Evolutionary conservation across 2,113 vertebrate species (phyloP), one percentile per base, ranked within the genome.

Genomic region (Hyla sarda): DNA sequence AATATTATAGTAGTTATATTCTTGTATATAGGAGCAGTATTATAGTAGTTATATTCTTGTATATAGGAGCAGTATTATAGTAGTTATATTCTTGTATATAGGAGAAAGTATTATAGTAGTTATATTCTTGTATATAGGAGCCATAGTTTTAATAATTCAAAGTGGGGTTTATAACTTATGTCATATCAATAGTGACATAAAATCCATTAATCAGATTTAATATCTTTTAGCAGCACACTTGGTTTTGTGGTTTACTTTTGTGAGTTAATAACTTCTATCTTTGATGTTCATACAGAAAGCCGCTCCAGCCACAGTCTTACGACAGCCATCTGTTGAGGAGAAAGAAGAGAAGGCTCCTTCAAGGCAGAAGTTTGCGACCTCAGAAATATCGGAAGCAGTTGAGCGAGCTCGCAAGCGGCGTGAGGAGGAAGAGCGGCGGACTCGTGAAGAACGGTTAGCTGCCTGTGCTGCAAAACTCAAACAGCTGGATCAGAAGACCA

Each of bases 391-490:
- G 0, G 98, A 99, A 89, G 98, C 98, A 0, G 97, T 99, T 0
- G 98, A 99, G 78, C 93, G 98, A 30, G 98, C 98, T 5, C 95
- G 98, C 11, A 94, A 90, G 52, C 94, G 98, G 1, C 93, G 98
- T 0, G 98, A 99, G 65, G 98, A 99, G 86, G 98, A 99, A 87
- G 98, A 99, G 89, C 92, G 97, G 1, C 94, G 97, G 0, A 96
- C 95, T 2, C 96, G 97, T 0, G 97, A 99, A 81, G 98, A 99
- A 88, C 91, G 98, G 2, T 91, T 99, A 88, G 98, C 97, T 0
- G 98, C 98, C 54, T 99, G 98, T 0, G 98, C 98, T 0, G 98
- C 97, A 86, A 99, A 99, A 82, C 95, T 99, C n/a, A 99, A 98
- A 45, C 96, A 95, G 75, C 94, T 99, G 77, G 98, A 99, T 87